Evolutionary conservation across 2,113 vertebrate species (phyloP), one percentile per base, ranked within the genome.

Genomic region (Heliornis fulica): DNA sequence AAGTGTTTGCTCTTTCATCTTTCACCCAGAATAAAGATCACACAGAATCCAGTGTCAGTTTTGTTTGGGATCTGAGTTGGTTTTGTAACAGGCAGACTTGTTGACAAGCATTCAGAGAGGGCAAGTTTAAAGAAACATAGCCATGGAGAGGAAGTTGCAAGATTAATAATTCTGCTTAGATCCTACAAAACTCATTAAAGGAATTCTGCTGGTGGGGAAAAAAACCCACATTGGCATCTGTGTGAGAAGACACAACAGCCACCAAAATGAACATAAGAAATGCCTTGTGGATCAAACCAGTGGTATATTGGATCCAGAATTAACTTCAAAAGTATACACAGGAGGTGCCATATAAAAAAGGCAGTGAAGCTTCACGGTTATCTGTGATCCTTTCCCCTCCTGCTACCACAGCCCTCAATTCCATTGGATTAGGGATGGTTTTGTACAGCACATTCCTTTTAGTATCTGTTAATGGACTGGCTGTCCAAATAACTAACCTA

Each of bases 351-450:
- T 40, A 36, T 1, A 60, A 68, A 7, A 83, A 72, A 61, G 22
- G 19, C 31, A 40, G 10, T 61, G 54, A 43, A 40, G 10, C 22
- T 65, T 64, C 71, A 29, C 21, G 4, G 1, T 40, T 72, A 7
- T 48, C 68, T 63, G 34, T 59, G 22, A 65, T 72, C 25, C 29
- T 13, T 57, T 74, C 13, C 10, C 11, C 9, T 53, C 13, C 50
- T 83, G 45, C 31, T 74, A 31, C 69, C 21, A 32, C 23, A 88
- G 15, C 1, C 1, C 25, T 70, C 41, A 59, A 0, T 1, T 38
- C 51, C 51, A 28, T 10, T 38, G 34, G 29, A n/a, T 72, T 40
- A 48, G 25, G 10, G 28, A 59, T 71, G 43, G 7, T 79, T 32
- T 26, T 83, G 64, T 40, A 81, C 34, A 74, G 11, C 34, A 60